Conservation (phyloP, 2,888 invertebrate species). For the Philonicus albiceps region DNA sequence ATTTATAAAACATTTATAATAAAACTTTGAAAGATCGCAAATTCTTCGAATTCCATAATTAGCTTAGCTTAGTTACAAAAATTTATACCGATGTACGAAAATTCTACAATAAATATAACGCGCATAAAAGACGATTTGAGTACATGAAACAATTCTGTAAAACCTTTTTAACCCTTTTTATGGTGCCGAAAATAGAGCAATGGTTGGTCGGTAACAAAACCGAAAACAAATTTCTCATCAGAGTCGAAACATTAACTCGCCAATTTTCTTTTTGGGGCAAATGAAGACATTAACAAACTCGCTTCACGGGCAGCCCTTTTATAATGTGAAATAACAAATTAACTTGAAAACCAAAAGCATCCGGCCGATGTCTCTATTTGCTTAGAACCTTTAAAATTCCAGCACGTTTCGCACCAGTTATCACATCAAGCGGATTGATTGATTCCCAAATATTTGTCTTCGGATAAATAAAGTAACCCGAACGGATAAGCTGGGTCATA, state of each 20-base stretch:
- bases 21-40: no score
- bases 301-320: background rate
- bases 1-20: no score
- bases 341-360: conserved; percentile 8
- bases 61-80: no score
- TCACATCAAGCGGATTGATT: conserved; percentile 41
- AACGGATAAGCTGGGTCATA: background rate
- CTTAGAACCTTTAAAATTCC: conserved; percentile 27
- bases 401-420: conserved; percentile 28
- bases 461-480: conserved; percentile 23
- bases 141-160: no score
- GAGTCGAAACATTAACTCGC: background rate
- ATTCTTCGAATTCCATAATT: no score
- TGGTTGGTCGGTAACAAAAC: background rate
- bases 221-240: background rate
- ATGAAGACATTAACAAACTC: conserved; percentile 12
- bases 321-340: conserved; percentile 15
- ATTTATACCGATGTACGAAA: no score
- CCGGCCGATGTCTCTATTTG: conserved; percentile 1
- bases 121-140: no score
- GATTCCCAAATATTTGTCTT: conserved; percentile 40
- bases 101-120: no score
- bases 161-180: background rate
- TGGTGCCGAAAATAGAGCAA: background rate
- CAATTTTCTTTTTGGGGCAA: background rate